Conservation (phyloP, 2,113 vertebrate genomes). For the Harpagus bidentatus region DNA sequence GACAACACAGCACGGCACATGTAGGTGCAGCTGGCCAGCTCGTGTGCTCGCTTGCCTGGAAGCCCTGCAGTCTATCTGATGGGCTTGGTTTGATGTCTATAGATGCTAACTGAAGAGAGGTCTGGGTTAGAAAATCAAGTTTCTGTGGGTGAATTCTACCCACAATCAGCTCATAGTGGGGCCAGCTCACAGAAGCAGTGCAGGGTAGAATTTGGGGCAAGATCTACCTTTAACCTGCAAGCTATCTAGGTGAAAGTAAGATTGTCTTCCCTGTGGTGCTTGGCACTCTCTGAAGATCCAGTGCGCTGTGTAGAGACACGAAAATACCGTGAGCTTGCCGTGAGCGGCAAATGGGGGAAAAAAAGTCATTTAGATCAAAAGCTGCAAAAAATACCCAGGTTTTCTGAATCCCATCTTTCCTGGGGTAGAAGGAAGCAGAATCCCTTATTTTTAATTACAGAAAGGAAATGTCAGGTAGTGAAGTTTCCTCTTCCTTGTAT, state of each 20-base stretch:
- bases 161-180: not conserved
- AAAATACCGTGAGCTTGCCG: not conserved
- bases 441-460: not conserved
- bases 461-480: not conserved
- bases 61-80: not conserved
- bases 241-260: not conserved
- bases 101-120: not conserved
- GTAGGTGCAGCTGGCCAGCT: not conserved
- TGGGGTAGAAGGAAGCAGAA: not conserved
- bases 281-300: not conserved
- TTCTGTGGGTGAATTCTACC: not conserved
- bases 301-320: not conserved
- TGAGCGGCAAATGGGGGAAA: rapidly evolving
- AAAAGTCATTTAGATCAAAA: not conserved
- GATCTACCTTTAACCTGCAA: not conserved
- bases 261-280: not conserved
- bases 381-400: not conserved
- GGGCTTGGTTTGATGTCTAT: not conserved
- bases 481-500: not conserved
- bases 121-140: not conserved
- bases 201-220: not conserved
- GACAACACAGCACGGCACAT: not conserved
- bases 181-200: not conserved
- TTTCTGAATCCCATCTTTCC: not conserved
- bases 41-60: not conserved